These are phyloP conservation scores for Pagrus major DNA, from an alignment of 2,113 vertebrate genomes.

Conservation along the genomic window DNA sequence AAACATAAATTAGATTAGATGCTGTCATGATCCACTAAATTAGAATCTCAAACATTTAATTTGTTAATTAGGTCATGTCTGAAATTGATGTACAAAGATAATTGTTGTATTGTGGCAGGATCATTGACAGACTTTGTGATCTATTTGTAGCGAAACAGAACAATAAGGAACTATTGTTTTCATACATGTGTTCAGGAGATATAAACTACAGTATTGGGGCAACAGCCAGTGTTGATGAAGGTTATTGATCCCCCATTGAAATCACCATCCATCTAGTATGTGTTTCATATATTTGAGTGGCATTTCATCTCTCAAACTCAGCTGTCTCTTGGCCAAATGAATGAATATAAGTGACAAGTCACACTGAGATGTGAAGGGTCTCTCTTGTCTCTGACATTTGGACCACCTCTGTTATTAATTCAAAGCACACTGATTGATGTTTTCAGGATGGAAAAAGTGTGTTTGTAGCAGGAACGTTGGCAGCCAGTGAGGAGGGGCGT, in stretches of 20 bases:
- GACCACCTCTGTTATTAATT: not conserved
- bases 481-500: not conserved
- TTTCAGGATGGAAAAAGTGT: slow-evolving; percentile 7
- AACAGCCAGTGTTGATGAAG: too few relatives aligned
- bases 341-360: not conserved
- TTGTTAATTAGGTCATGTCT: not conserved
- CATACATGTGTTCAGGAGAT: not conserved
- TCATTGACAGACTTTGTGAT: not conserved
- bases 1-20: not conserved
- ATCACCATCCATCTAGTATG: not conserved
- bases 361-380: not conserved
- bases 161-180: not conserved
- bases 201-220: not conserved
- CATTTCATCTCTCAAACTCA: not conserved
- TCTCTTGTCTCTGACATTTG: not conserved
- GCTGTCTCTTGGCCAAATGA: not conserved
- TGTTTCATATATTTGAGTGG: not conserved
- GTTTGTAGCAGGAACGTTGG: slow-evolving; percentile 16
- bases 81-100: not conserved
- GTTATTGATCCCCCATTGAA: not conserved
- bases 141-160: not conserved
- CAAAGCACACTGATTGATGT: not conserved
- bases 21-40: not conserved
- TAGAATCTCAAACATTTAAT: not conserved
- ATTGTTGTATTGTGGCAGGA: not conserved